Evolutionary conservation across 30 jellyfish, hydroid and myxozoan species (phyloP), one percentile per base, ranked within the genome.

Genomic region (Sanderia malayensis): DNA sequence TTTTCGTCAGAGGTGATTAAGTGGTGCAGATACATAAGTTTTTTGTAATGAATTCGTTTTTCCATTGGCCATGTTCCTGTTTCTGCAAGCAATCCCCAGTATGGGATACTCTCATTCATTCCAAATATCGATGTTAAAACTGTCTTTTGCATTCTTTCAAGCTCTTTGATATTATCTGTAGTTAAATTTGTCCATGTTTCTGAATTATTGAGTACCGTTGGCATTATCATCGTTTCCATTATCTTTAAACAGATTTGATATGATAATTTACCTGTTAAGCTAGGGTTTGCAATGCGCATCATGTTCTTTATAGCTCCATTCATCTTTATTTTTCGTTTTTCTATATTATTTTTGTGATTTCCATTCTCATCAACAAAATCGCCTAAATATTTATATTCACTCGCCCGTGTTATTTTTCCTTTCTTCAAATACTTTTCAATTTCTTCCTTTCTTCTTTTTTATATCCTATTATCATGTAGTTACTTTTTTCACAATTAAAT

Each of bases 181-280:
- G 71, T 20, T 59, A 17, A 8, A n/a, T 59, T 59, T 59, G 41
- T 59, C 71, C 71, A 59, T 26, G 71, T 59, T 20, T 59, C 71
- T 25, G 44, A 13, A 13, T 25, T 25, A 26, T 59, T 13, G 6
- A 59, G 3, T 59, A 59, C 15, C 31, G 71, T 13, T 1, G 71
- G 71, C 71, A 59, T 59, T 13, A 25, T n/a, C 2, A 59, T 59
- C 2, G 4, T 8, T 3, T 59, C 4, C 66, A 52, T 22, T 52
- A 37, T 37, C 52, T 37, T 37, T n/a, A n/a, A n/a, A n/a, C n/a
- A n/a, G n/a, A n/a, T n/a, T n/a, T n/a, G n/a, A n/a, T n/a, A n/a
- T n/a, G n/a, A n/a, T n/a, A n/a, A n/a, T n/a, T n/a, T n/a, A n/a
- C n/a, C n/a, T n/a, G n/a, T n/a, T n/a, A n/a, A n/a, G n/a, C n/a